Conservation (phyloP, 2,113 vertebrate genomes). For the Antechinus stuartii region DNA sequence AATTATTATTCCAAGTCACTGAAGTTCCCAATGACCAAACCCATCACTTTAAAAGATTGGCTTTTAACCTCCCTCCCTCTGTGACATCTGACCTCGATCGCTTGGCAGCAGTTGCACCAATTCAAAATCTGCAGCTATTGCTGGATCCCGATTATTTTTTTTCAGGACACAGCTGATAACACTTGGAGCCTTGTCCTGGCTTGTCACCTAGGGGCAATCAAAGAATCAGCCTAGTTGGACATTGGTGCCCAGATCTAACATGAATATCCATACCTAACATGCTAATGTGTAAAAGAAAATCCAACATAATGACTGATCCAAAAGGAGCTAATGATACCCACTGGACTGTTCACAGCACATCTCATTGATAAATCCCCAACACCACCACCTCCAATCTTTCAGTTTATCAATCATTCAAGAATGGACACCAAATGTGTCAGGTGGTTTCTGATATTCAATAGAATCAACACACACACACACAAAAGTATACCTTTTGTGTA, state of each 20-base stretch:
- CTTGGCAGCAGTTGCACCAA: constrained; percentile 92
- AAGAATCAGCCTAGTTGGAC: constrained; percentile 25
- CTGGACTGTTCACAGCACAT: background rate
- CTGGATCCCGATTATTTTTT: constrained; percentile 91
- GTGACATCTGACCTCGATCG: constrained; percentile 87
- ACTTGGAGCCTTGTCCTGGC: constrained; percentile 92
- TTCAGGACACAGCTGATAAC: constrained; percentile 91
- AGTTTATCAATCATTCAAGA: constrained; percentile 12
- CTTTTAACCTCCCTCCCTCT: background rate
- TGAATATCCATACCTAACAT: background rate
- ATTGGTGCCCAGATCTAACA: background rate
- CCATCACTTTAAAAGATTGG: background rate
- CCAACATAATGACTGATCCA: background rate
- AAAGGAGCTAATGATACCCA: background rate
- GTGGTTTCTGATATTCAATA: constrained; percentile 39
- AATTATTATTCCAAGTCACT: background rate
- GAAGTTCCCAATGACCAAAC: background rate
- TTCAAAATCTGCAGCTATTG: constrained; percentile 86
- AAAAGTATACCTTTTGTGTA: background rate
- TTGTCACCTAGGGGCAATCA: constrained; percentile 87
- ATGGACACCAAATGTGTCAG: background rate
- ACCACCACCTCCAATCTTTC: background rate
- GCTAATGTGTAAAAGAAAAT: constrained; percentile 21
- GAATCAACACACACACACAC: background rate
- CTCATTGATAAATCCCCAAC: background rate